Evolutionary conservation across 2,113 vertebrate genomes (phyloP), one percentile per base, ranked within the genome.

Genomic region (Caranx melampygus): DNA sequence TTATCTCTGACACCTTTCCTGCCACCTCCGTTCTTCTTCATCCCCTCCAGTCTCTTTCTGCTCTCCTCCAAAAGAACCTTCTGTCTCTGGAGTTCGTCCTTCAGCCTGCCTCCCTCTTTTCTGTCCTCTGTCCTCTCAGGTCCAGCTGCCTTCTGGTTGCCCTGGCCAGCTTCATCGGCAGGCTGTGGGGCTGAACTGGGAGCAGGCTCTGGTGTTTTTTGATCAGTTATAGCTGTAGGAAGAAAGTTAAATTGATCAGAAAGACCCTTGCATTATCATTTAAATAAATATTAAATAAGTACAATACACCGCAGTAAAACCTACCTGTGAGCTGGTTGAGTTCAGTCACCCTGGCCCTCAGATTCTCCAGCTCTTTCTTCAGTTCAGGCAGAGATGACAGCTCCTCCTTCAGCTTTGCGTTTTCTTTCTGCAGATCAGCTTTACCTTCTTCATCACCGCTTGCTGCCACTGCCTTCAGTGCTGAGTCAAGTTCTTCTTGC

Each of bases 41-140:
- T 94, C 62, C 84, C 92, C 33, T 92, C 86, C 78, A 95, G 87
- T 42, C 94, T 87, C 72, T 87, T 89, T 79, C 85, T 89, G 86
- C 93, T 95, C 72, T 93, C 92, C 55, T 94, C 92, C 67, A 95
- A 57, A 12, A 95, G 92, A 62, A 59, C 63, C 55, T 89, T 95
- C 85, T 95, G 94, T 57, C 91, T 90, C 44, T 91, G 75, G 16
- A 95, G 93, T 68, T 93, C 92, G 4, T 90, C 80, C 37, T 88
- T 91, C 74, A 93, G 37, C 35, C 49, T 47, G 37, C n/a, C 70
- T 34, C 74, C 85, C 8, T 81, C 69, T 26, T 58, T 52, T 10
- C 60, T 42, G 5, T 72, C 88, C 74, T 77, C 47, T 67, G 8
- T 72, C 65, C 61, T 82, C 40, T 87, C 80, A 5, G 79, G 75